Evolutionary conservation across 2,797 vertebrate species (phyloP), one percentile per base, ranked within the genome.

Genomic region (Danio aesculapii): DNA sequence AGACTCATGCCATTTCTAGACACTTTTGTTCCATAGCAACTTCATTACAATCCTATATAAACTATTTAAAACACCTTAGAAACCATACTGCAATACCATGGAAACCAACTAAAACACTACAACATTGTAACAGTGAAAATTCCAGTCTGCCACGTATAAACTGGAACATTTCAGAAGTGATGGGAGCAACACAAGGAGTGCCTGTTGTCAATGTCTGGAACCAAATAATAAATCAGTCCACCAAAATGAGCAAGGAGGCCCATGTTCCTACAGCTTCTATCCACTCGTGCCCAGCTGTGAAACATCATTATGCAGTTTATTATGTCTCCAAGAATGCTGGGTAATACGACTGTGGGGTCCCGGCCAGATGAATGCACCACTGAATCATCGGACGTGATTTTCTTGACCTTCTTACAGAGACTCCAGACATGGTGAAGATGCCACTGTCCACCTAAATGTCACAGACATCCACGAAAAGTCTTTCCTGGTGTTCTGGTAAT

Each of bases 381-480:
- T 30, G 66, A 76, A 84, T 82, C 46, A 75, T 70, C 69, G 17
- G 19, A 64, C 78, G 64, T 39, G 49, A 43, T 71, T 55, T 57
- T 72, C 47, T 46, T 58, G 61, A 46, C 55, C 71, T 74, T 61
- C 49, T 41, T 44, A 58, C 1, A 49, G 53, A 58, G 70, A 67
- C 81, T 16, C 30, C 70, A 72, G 77, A 64, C 50, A 8, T 39
- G 70, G 63, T 61, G 73, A 49, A 84, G 83, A 82, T 83, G 67
- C 72, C 73, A 59, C 66, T 53, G 63, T 70, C 74, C 12, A 10
- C 52, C 63, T 30, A 83, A 86, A 86, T 84, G 85, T 77, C 77
- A 84, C 81, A 83, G 73, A 58, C 74, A 68, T 66, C 39, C 61
- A 81, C 2, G 61, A 81, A 77, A 76, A 46, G 52, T 41, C 39